These are phyloP conservation scores for Danio tinwini DNA, from an alignment of 2,797 vertebrate genomes.

Conservation along the genomic window DNA sequence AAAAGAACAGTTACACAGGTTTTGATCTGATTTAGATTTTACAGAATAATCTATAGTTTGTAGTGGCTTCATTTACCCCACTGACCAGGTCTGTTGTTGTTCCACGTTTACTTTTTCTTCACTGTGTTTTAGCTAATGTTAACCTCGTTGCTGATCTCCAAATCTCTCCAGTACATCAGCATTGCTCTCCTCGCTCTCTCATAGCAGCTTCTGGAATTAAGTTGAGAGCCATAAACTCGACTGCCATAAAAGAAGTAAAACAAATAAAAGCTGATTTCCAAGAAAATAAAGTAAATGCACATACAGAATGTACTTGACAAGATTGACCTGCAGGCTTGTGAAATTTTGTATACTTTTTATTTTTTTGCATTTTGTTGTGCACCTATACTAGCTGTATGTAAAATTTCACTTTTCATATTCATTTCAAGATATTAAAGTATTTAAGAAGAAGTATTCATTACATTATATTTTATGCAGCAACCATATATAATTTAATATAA, in stretches of 20 bases:
- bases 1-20: neutral
- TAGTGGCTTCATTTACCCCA: slow-evolving; percentile 59
- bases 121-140: slow-evolving; percentile 66
- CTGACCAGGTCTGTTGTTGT: slow-evolving; percentile 65
- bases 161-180: slow-evolving; percentile 49
- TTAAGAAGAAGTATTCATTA: neutral
- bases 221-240: slow-evolving; percentile 62
- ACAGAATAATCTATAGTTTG: slow-evolving; percentile 70
- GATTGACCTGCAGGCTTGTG: slow-evolving; percentile 13
- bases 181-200: slow-evolving; percentile 58
- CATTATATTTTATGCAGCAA: no score
- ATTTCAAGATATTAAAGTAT: neutral
- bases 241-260: slow-evolving; percentile 53
- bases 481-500: neutral
- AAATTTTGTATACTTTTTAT: neutral
- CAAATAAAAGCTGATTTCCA: slow-evolving; percentile 58
- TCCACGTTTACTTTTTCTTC: slow-evolving; percentile 72
- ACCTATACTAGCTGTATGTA: neutral
- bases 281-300: slow-evolving; percentile 32
- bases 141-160: slow-evolving; percentile 67
- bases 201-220: slow-evolving; percentile 58
- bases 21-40: slow-evolving; percentile 50
- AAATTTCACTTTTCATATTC: neutral
- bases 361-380: slow-evolving; percentile 3
- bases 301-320: slow-evolving; percentile 25